phyloP scores from a whole-genome alignment of 2,888 invertebrate genomes.

The Phalera bucephala region DNA sequence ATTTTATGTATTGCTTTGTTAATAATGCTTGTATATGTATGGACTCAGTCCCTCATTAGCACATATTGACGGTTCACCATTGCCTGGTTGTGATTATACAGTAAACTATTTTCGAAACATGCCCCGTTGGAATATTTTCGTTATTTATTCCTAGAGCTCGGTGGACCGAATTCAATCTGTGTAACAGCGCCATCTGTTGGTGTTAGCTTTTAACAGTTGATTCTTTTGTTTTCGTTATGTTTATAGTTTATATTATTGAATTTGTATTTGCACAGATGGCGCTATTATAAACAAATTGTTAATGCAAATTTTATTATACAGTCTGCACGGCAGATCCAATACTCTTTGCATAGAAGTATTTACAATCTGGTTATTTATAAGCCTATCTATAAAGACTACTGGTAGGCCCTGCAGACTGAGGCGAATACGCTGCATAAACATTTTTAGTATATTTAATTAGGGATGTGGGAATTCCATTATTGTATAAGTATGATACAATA shows the following conservation, averaged over 20 bases:
- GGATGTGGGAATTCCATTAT: too few species aligned
- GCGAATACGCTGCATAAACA: too few species aligned
- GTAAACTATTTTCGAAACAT: slow-evolving; percentile 22
- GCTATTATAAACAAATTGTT: slow-evolving; percentile 25
- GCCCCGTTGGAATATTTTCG: slow-evolving; percentile 67
- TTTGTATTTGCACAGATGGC: slow-evolving; percentile 57
- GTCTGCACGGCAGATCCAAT: too few species aligned
- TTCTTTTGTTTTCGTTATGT: slow-evolving; percentile 10
- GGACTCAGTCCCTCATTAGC: slow-evolving; percentile 71
- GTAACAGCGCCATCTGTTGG: slow-evolving; percentile 73
- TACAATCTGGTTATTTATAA: too few species aligned
- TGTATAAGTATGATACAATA: too few species aligned
- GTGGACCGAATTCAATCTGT: slow-evolving; percentile 68
- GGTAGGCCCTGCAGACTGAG: too few species aligned
- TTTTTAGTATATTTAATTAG: too few species aligned
- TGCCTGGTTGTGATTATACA: slow-evolving; percentile 58
- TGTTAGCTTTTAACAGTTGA: slow-evolving; percentile 17
- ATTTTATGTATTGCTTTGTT: slow-evolving; percentile 43
- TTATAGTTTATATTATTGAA: slow-evolving; percentile 12
- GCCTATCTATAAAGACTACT: too few species aligned
- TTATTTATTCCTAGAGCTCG: slow-evolving; percentile 18
- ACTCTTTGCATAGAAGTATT: too few species aligned
- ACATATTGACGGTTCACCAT: slow-evolving; percentile 57
- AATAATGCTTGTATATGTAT: slow-evolving; percentile 37
- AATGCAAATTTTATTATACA: not conserved